Conservation (phyloP, 2,797 vertebrate species). For the Dendrocincla tyrannina region DNA sequence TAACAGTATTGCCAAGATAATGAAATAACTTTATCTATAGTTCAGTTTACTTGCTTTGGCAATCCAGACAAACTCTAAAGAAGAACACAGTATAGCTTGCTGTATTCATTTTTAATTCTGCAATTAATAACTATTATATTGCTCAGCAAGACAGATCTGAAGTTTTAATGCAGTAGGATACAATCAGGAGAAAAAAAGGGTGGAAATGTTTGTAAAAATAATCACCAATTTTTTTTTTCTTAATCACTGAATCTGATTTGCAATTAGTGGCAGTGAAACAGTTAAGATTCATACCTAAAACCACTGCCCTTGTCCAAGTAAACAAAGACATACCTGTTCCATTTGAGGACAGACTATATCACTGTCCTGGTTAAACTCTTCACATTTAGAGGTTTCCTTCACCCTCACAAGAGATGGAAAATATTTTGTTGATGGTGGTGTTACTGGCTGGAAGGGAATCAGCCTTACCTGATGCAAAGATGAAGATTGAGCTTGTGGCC, state of each 20-base stretch:
- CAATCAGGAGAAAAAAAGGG: background rate
- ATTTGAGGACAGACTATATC: background rate
- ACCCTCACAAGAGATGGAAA: background rate
- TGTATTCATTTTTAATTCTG: background rate
- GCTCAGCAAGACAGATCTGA: background rate
- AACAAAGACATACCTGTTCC: background rate
- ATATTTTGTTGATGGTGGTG: background rate
- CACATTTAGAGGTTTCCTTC: background rate
- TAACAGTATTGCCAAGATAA: background rate
- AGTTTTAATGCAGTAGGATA: background rate
- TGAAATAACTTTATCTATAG: background rate
- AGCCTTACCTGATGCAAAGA: background rate
- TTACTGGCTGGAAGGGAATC: background rate
- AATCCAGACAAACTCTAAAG: background rate
- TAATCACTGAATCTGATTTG: background rate
- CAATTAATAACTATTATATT: background rate
- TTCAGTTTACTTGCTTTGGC: background rate
- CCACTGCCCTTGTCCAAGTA: background rate
- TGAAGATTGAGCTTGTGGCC: background rate
- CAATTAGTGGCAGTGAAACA: background rate
- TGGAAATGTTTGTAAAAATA: background rate
- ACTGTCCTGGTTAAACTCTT: background rate
- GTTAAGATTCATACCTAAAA: background rate
- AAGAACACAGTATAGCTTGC: background rate
- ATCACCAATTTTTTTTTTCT: background rate